Evolutionary conservation across 2,797 vertebrate species (phyloP), one percentile per base, ranked within the genome.

Genomic region (Smutsia temminckii): DNA sequence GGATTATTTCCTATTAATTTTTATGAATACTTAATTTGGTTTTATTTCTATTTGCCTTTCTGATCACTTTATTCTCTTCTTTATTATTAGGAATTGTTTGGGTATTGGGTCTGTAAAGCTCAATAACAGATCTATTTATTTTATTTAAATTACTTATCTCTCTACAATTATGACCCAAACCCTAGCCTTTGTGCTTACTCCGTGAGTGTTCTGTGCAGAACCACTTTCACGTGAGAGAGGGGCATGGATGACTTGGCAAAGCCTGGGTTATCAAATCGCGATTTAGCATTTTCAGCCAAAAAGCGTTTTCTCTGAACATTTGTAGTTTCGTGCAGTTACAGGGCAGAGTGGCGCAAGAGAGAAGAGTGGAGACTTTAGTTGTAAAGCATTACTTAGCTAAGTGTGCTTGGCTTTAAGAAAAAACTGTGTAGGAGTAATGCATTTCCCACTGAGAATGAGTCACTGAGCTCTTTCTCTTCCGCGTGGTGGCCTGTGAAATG

Each of bases 231-330:
- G 42, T 13, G 34, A 9, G 69, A 86, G 25, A n/a, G 37, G 17
- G 83, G 37, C 32, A 12, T 2, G 1, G 40, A 25, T 53, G 57
- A 78, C 11, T 68, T 81, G 32, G 72, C 18, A 51, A 94, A 92
- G 8, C 16, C 37, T 63, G 57, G 88, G 75, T 95, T 96, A 77
- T 61, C 59, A 40, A 83, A 71, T 83, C 11, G 68, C 88, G 90
- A 95, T 97, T 80, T 91, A 93, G 27, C 25, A 80, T 69, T 92
- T 93, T 75, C 88, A 85, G 61, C 40, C 55, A 79, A 55, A 91
- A 92, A 63, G 32, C 10, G 59, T 80, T 95, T 95, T 81, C 40
- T 81, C 66, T 85, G 89, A 84, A 74, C 40, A 55, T 71, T 69
- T 79, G 71, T 69, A 71, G 40, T 75, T 85, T 27, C 81, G 51